Evolutionary conservation across 1,140 invertebrate genomes (phyloP).

Genomic region (Camponotus vicinus): DNA sequence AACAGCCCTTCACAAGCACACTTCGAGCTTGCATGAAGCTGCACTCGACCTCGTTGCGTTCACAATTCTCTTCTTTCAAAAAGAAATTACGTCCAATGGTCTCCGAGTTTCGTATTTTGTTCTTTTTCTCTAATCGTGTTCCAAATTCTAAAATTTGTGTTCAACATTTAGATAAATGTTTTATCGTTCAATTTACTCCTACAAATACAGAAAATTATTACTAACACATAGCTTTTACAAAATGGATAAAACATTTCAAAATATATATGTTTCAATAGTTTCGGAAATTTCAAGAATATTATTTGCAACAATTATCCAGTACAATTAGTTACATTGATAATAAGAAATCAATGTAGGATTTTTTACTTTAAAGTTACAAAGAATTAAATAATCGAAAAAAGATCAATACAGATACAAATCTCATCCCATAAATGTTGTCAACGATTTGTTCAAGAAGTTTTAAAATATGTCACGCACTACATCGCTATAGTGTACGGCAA

Average conservation of each 20-base stretch:
- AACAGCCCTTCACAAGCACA: conserved; percentile 63
- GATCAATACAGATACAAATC: conserved; percentile 32
- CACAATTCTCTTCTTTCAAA: conserved; percentile 55
- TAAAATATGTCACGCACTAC: conserved; percentile 23
- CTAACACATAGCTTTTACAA: not conserved
- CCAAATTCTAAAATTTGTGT: not conserved
- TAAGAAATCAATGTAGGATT: not conserved
- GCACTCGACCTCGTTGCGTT: conserved; percentile 69
- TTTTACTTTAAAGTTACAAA: conserved; percentile 17
- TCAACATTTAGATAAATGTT: conserved; percentile 16
- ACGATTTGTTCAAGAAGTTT: not conserved
- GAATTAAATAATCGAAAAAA: conserved; percentile 1
- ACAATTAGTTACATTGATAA: not conserved
- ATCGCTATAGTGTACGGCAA: not conserved
- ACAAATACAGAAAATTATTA: not conserved
- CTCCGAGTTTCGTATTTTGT: conserved; percentile 1
- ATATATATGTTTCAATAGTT: not conserved
- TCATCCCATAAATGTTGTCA: not conserved
- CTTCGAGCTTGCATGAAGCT: conserved; percentile 64
- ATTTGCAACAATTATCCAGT: not conserved
- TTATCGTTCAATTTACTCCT: not conserved
- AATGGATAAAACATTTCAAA: not conserved
- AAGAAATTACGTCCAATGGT: conserved; percentile 65
- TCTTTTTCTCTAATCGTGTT: not conserved
- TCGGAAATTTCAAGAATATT: not conserved